A percentile compares a stretch with the other conserved stretches of the same genome.
phyloP scores from a whole-genome alignment of 2,797 vertebrate species.

The Mus caroli region DNA sequence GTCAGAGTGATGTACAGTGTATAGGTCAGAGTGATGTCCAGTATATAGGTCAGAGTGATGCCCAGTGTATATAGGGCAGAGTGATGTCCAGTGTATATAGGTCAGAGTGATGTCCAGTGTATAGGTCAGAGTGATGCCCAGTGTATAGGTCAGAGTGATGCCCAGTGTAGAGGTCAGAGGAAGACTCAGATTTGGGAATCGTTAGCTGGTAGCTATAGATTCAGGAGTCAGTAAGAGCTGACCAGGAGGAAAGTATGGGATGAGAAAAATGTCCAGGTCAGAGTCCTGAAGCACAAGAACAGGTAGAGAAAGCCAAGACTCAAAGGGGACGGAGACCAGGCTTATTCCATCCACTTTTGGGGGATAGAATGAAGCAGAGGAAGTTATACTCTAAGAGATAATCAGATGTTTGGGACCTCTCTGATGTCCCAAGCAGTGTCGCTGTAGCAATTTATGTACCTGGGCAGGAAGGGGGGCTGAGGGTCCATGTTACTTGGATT shows the following conservation, averaged over 20 bases:
- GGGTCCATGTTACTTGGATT: constrained; percentile 72
- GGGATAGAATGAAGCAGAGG: constrained; percentile 15
- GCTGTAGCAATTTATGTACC: constrained; percentile 80
- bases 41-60: not conserved
- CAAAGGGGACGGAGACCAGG: not conserved
- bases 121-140: not conserved
- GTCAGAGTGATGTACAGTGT: too few relatives aligned
- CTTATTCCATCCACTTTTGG: not conserved
- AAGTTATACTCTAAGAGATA: constrained; percentile 16
- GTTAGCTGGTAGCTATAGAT: constrained; percentile 18
- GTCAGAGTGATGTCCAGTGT: not conserved
- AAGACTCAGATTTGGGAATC: constrained; percentile 8
- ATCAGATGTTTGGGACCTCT: constrained; percentile 27
- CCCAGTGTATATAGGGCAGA: not conserved
- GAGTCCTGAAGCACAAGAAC: constrained; percentile 2
- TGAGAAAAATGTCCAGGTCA: constrained; percentile 28
- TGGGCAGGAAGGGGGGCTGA: constrained; percentile 70
- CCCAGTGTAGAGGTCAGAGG: too few relatives aligned
- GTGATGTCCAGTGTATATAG: not conserved
- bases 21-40: too few relatives aligned
- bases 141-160: not conserved
- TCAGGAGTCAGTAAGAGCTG: not conserved
- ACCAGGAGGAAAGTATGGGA: constrained; percentile 13
- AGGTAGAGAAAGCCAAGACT: constrained; percentile 28
- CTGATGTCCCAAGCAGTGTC: constrained; percentile 78